Conservation (phyloP, 1,140 invertebrate genomes). For the Pemphigus obesinymphae region DNA sequence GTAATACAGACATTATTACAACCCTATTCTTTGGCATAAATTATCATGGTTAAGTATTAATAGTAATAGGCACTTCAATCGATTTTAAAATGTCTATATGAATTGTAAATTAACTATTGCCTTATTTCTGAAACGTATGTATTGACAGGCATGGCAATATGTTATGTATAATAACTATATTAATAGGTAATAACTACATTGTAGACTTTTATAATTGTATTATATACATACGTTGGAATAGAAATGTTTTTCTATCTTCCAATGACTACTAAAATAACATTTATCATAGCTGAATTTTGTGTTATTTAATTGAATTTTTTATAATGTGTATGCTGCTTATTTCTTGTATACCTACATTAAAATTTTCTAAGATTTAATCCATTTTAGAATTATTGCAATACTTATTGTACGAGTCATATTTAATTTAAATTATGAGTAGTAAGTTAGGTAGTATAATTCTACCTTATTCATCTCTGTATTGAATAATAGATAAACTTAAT, state of each 20-base stretch:
- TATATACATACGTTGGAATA: not conserved
- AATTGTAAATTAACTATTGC: constrained; percentile 26
- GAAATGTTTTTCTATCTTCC: not conserved
- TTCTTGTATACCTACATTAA: too few species aligned
- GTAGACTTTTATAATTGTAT: not conserved
- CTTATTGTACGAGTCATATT: too few species aligned
- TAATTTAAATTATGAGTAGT: too few species aligned
- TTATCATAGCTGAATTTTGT: too few species aligned
- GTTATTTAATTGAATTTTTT: too few species aligned
- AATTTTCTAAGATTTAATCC: too few species aligned
- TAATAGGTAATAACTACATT: not conserved
- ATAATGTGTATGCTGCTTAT: too few species aligned
- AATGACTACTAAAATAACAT: too few species aligned
- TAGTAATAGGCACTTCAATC: not conserved
- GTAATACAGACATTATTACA: not conserved
- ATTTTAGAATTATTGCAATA: too few species aligned
- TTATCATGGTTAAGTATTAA: constrained; percentile 19
- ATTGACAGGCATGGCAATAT: constrained; percentile 10
- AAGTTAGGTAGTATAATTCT: too few species aligned
- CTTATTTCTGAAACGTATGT: not conserved
- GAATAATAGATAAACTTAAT: too few species aligned
- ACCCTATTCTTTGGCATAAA: constrained; percentile 25
- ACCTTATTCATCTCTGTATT: too few species aligned
- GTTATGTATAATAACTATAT: not conserved
- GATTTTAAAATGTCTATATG: constrained; percentile 12